Conservation (phyloP, 2,797 vertebrate species). For the Epinephelus malabaricus region DNA sequence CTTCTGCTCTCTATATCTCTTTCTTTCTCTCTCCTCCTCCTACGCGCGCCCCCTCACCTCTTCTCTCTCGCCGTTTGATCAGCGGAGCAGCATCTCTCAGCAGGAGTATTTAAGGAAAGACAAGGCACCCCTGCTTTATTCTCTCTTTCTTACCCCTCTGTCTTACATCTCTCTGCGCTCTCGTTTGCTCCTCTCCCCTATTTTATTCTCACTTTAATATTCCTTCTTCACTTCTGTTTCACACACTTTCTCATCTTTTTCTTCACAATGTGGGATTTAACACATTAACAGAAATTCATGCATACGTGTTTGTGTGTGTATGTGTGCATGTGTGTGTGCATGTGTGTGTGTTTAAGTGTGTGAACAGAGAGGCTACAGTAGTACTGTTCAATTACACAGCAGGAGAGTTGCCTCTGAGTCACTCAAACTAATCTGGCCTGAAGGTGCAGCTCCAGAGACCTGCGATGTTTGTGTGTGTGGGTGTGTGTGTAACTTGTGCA, state of each 20-base stretch:
- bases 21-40: slow-evolving; percentile 66
- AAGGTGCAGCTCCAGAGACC: slow-evolving; percentile 69
- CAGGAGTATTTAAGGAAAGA: slow-evolving; percentile 78
- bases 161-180: slow-evolving; percentile 56
- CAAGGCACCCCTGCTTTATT: slow-evolving; percentile 57
- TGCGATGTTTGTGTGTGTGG: slow-evolving; percentile 12
- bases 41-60: slow-evolving; percentile 69
- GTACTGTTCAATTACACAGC: slow-evolving; percentile 71
- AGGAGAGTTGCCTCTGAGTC: slow-evolving; percentile 70
- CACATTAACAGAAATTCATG: slow-evolving; percentile 15
- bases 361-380: slow-evolving; percentile 44
- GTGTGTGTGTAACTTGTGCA: slow-evolving; percentile 5
- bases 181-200: slow-evolving; percentile 38
- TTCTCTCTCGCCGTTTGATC: slow-evolving; percentile 76
- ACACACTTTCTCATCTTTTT: slow-evolving; percentile 39
- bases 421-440: slow-evolving; percentile 75
- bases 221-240: slow-evolving; percentile 46
- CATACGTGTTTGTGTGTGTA: not conserved
- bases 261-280: slow-evolving; percentile 40
- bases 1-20: slow-evolving; percentile 57
- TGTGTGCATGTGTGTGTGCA: not conserved
- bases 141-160: slow-evolving; percentile 43
- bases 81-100: slow-evolving; percentile 72
- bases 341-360: slow-evolving; percentile 48
- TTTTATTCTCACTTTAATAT: slow-evolving; percentile 60